These are phyloP conservation scores for Helicorthomorpha holstii DNA, from an alignment of 1,140 invertebrate genomes.

Conservation along the genomic window DNA sequence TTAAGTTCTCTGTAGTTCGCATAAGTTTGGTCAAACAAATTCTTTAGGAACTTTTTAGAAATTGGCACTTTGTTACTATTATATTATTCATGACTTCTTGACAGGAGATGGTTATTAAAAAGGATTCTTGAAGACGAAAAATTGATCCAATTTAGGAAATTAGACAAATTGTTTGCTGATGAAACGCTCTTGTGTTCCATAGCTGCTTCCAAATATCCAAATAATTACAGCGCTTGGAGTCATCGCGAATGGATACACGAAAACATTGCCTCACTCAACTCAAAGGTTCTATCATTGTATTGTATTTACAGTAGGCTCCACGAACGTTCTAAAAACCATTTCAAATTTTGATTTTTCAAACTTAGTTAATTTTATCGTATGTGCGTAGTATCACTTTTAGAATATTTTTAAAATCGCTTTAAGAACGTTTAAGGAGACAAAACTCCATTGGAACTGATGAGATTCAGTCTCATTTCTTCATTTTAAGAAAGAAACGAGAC, in stretches of 20 bases:
- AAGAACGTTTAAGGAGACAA: too few species aligned
- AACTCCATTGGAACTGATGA: too few species aligned
- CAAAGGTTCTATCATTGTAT: too few species aligned
- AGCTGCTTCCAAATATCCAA: slow-evolving; percentile 50
- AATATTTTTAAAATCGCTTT: too few species aligned
- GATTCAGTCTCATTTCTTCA: too few species aligned
- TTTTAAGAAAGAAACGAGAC: too few species aligned
- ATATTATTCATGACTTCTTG: neutral
- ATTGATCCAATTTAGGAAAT: slow-evolving; percentile 1
- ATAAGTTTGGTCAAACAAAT: neutral
- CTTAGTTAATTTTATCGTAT: too few species aligned
- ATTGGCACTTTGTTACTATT: neutral
- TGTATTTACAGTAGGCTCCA: too few species aligned
- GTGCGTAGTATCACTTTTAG: too few species aligned
- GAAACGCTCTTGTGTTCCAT: slow-evolving; percentile 28
- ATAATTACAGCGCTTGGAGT: slow-evolving; percentile 85
- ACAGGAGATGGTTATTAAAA: slow-evolving; percentile 16
- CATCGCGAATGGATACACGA: slow-evolving; percentile 61
- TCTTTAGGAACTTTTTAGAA: neutral
- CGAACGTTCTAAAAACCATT: too few species aligned
- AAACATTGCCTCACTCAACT: too few species aligned
- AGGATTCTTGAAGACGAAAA: neutral
- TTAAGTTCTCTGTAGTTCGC: neutral
- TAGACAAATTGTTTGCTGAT: slow-evolving; percentile 12
- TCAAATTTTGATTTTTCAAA: too few species aligned